Conservation (phyloP, 1,140 invertebrate species). For the Drosophila littoralis region DNA sequence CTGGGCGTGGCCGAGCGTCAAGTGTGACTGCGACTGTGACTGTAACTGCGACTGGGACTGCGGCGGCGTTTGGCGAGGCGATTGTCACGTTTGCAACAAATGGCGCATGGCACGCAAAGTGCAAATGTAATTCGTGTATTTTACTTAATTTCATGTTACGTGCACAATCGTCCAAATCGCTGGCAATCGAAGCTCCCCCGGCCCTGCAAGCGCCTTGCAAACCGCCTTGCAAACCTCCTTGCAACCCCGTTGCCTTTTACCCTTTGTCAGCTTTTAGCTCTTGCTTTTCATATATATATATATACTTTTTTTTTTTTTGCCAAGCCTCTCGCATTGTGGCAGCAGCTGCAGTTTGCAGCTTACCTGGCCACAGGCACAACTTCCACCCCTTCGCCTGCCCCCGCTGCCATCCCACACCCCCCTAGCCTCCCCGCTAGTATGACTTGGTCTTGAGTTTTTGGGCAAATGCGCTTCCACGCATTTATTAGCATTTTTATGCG, state of each 20-base stretch:
- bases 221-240: background rate
- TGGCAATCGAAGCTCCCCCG: constrained; percentile 48
- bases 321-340: background rate
- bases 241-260: background rate
- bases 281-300: background rate
- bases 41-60: constrained; percentile 32
- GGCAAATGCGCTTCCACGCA: constrained; percentile 38
- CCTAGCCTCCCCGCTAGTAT: background rate
- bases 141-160: constrained; percentile 81
- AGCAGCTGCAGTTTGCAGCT: constrained; percentile 23
- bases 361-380: constrained; percentile 5
- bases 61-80: constrained; percentile 29
- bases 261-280: background rate
- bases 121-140: constrained; percentile 82
- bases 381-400: no score
- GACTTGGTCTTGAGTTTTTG: constrained; percentile 4
- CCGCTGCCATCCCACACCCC: background rate
- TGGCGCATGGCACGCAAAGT: constrained; percentile 80
- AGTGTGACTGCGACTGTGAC: constrained; percentile 27
- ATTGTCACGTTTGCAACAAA: constrained; percentile 82
- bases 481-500: constrained; percentile 74
- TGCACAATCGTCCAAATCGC: constrained; percentile 78
- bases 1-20: background rate
- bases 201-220: background rate
- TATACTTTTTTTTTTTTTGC: background rate